These are phyloP conservation scores for Pachymerium ferrugineum DNA, from an alignment of 2,888 invertebrate genomes.

Conservation along the genomic window DNA sequence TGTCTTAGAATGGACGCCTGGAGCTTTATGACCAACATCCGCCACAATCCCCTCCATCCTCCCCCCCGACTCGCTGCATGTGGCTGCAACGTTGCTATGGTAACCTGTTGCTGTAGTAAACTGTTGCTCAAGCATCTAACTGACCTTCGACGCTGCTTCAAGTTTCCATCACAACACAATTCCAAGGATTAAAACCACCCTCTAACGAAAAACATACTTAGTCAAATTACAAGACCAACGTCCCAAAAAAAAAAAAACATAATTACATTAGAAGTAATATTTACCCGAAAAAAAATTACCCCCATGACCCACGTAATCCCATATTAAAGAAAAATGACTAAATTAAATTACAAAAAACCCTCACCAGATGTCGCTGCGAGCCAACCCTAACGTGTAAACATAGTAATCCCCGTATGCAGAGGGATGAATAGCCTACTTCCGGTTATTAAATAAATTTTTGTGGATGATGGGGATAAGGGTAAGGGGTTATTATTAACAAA, in stretches of 20 bases:
- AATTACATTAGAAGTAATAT: neutral
- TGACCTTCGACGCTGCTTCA: neutral
- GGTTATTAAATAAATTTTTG: too few species aligned
- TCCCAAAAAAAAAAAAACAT: neutral
- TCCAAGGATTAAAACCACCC: neutral
- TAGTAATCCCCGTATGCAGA: too few species aligned
- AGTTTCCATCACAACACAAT: neutral
- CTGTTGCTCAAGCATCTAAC: slow-evolving; percentile 27
- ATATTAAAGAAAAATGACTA: too few species aligned
- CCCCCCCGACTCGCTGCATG: neutral
- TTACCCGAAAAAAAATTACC: too few species aligned
- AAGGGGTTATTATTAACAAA: too few species aligned
- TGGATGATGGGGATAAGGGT: too few species aligned
- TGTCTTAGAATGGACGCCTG: slow-evolving; percentile 6
- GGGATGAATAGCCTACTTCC: too few species aligned
- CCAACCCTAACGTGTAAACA: too few species aligned
- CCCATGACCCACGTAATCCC: too few species aligned
- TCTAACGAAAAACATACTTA: neutral
- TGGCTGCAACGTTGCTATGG: slow-evolving; percentile 15
- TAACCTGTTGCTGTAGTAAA: slow-evolving; percentile 28
- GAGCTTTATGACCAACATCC: slow-evolving; percentile 22
- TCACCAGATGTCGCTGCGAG: too few species aligned
- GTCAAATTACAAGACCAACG: neutral
- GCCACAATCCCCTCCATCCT: neutral
- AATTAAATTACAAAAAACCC: too few species aligned